A percentile compares a stretch with the other conserved stretches of the same genome.
These are phyloP conservation scores for Catharus ustulatus DNA, from an alignment of 2,797 vertebrate genomes.

Conservation along the genomic window DNA sequence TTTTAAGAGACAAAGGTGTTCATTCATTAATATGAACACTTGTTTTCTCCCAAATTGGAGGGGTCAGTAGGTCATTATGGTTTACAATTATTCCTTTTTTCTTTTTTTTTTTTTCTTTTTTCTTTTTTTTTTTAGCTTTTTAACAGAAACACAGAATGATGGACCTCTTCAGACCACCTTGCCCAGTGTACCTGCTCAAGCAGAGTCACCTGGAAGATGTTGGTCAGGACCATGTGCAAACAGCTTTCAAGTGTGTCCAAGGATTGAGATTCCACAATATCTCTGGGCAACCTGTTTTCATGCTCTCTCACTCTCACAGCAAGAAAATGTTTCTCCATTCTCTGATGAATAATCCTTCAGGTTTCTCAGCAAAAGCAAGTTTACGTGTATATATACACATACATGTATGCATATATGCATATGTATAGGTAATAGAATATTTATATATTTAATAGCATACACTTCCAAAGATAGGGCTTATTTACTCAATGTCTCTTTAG, in stretches of 20 bases:
- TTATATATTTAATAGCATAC: not conserved
- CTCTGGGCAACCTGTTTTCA: not conserved
- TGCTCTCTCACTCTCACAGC: fast-evolving
- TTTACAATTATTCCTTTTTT: not conserved
- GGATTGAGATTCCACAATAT: fast-evolving
- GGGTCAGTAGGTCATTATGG: not conserved
- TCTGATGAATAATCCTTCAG: not conserved
- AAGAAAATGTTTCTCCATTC: not conserved
- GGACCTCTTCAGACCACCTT: not conserved
- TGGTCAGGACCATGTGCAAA: not conserved
- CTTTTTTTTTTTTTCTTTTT: not conserved
- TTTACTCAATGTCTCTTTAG: not conserved
- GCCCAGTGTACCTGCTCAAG: not conserved
- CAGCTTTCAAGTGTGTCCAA: fast-evolving
- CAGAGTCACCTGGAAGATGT: not conserved
- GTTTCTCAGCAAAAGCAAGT: not conserved
- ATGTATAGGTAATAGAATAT: no score
- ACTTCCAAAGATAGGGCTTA: not conserved
- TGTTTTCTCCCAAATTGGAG: not conserved
- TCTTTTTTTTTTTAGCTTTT: not conserved
- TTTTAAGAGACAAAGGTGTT: not conserved
- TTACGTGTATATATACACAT: fast-evolving
- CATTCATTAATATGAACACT: not conserved
- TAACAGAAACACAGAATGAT: not conserved
- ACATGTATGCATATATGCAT: fast-evolving